Conservation (phyloP, 2,113 vertebrate species). For the Bujurquina vittata region DNA sequence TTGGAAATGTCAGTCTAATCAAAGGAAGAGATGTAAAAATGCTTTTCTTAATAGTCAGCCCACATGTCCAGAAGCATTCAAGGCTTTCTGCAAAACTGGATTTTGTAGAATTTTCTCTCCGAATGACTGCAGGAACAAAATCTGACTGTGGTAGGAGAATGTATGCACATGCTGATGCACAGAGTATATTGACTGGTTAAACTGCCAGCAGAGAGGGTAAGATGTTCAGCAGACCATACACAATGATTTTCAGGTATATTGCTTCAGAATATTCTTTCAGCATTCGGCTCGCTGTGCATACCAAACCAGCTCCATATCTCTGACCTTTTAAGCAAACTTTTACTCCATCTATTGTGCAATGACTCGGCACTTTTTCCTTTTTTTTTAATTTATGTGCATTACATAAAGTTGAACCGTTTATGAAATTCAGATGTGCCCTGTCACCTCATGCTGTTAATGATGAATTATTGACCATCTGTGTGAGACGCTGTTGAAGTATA, state of each 20-base stretch:
- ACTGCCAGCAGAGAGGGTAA: background rate
- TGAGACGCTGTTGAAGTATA: conserved; percentile 42
- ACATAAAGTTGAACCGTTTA: conserved; percentile 28
- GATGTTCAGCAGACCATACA: background rate
- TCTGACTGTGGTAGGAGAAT: background rate
- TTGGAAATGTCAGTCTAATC: conserved; percentile 8
- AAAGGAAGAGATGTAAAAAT: conserved; percentile 1
- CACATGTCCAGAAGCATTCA: background rate
- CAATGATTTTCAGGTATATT: conserved; percentile 1
- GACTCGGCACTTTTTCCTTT: background rate
- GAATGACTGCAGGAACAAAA: background rate
- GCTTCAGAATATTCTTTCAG: background rate
- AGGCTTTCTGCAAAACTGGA: background rate
- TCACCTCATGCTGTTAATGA: conserved; percentile 33
- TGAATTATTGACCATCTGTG: conserved; percentile 60
- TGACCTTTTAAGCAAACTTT: conserved; percentile 45
- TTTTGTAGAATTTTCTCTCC: background rate
- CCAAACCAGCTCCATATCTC: conserved; percentile 9
- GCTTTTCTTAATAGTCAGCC: background rate
- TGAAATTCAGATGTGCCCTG: conserved; percentile 32
- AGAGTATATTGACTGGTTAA: background rate
- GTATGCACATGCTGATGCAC: background rate
- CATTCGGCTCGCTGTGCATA: conserved; percentile 5
- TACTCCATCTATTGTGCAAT: background rate
- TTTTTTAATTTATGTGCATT: conserved; percentile 18